These are phyloP conservation scores for Heterocephalus glaber DNA, from an alignment of 2,113 vertebrate species.

Conservation along the genomic window DNA sequence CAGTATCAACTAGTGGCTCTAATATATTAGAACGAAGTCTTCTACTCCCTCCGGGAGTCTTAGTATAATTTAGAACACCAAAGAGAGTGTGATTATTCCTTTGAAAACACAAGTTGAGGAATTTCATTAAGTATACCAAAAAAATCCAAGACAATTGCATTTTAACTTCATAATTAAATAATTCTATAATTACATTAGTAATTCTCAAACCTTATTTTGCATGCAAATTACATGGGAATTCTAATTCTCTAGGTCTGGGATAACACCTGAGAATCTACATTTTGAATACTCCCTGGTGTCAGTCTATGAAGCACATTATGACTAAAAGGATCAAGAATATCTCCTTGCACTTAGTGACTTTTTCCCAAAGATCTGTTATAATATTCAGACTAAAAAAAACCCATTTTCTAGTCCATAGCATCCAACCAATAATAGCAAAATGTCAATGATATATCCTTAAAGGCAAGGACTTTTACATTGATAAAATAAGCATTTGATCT, in stretches of 20 bases:
- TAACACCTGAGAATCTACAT: neutral
- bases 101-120: slow-evolving; percentile 72
- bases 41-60: slow-evolving; percentile 94
- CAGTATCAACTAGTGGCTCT: slow-evolving; percentile 92
- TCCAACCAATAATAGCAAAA: neutral
- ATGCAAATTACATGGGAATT: slow-evolving; percentile 19
- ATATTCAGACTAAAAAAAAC: slow-evolving; percentile 38
- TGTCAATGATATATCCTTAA: neutral
- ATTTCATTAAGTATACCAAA: slow-evolving; percentile 58
- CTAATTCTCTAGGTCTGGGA: neutral
- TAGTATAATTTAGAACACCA: slow-evolving; percentile 95
- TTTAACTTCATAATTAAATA: slow-evolving; percentile 49
- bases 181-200: neutral
- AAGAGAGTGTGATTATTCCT: slow-evolving; percentile 94
- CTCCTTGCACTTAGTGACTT: neutral
- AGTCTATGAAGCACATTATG: slow-evolving; percentile 31
- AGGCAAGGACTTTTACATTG: neutral
- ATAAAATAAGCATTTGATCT: slow-evolving; percentile 23
- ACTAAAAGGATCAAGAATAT: neutral
- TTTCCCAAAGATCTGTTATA: neutral
- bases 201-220: neutral
- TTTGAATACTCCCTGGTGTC: neutral
- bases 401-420: slow-evolving; percentile 12
- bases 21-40: slow-evolving; percentile 95
- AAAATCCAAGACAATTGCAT: slow-evolving; percentile 21